phyloP scores from a whole-genome alignment of 2,797 vertebrate species.

The Todus mexicanus region DNA sequence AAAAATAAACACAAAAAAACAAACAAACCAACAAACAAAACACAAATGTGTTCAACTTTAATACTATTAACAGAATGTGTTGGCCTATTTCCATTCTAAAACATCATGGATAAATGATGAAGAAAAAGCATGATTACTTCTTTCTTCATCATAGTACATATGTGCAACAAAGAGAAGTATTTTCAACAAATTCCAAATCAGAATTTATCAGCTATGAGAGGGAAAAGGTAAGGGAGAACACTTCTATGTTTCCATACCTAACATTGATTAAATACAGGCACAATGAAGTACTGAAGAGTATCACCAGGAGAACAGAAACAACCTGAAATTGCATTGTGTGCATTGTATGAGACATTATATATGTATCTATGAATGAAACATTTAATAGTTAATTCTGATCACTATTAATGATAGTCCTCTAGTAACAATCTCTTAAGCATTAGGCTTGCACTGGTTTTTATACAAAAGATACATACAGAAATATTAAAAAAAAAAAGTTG shows the following conservation, averaged over 20 bases:
- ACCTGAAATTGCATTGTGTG: constrained; percentile 61
- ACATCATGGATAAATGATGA: not conserved
- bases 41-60: not conserved
- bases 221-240: not conserved
- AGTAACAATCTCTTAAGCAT: not conserved
- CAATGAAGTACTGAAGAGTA: constrained; percentile 52
- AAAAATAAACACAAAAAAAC: too few species aligned
- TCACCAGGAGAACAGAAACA: constrained; percentile 56
- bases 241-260: not conserved
- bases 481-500: not conserved
- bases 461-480: not conserved
- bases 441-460: not conserved
- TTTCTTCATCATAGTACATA: not conserved
- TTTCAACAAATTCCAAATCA: not conserved
- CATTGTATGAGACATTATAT: not conserved
- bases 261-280: constrained; percentile 75
- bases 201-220: not conserved
- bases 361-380: constrained; percentile 61
- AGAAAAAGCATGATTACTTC: not conserved
- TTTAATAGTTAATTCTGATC: not conserved
- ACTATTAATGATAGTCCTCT: not conserved
- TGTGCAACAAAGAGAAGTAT: not conserved
- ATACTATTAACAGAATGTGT: not conserved
- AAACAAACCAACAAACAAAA: not conserved
- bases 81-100: not conserved